These are phyloP conservation scores for Leptoclinus maculatus DNA, from an alignment of 2,797 vertebrate species.

Conservation along the genomic window DNA sequence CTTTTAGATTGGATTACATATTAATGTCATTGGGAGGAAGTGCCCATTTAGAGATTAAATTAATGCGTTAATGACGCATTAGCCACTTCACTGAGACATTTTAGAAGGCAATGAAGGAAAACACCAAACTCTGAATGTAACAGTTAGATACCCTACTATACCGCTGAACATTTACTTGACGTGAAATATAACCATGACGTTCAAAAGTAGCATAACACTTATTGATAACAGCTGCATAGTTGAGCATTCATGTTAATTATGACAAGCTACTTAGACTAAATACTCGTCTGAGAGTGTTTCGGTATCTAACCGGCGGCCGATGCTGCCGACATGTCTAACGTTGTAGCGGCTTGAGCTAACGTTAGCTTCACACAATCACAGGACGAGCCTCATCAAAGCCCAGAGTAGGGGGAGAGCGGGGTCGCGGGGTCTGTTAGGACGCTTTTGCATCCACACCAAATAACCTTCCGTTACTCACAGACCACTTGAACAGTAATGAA, in stretches of 20 bases:
- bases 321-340: background rate
- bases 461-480: background rate
- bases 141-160: background rate
- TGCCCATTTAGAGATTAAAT: constrained; percentile 24
- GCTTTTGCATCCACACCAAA: background rate
- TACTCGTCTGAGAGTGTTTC: background rate
- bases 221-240: no score
- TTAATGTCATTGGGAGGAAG: constrained; percentile 31
- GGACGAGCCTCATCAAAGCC: no score
- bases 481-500: background rate
- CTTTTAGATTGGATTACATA: constrained; percentile 35
- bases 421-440: no score
- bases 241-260: no score
- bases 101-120: background rate
- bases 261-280: no score
- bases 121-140: background rate
- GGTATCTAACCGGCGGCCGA: background rate
- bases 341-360: background rate
- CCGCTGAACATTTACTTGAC: no score
- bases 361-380: no score
- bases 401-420: no score
- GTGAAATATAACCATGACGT: no score
- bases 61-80: constrained; percentile 19
- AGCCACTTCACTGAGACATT: background rate
- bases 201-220: no score